Conservation (phyloP, 2,113 vertebrate genomes). For the Zosterops japonicus region DNA sequence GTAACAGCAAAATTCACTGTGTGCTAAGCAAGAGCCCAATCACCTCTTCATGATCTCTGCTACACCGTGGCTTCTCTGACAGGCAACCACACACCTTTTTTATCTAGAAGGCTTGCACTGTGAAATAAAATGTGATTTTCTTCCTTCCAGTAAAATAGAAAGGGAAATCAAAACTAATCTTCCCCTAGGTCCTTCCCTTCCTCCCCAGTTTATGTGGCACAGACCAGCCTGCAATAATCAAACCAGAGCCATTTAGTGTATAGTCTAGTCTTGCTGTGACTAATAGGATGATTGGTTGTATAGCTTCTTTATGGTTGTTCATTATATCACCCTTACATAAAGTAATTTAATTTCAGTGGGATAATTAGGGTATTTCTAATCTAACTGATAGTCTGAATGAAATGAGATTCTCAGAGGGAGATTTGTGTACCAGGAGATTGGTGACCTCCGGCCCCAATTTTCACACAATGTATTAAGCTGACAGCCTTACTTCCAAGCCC, state of each 20-base stretch:
- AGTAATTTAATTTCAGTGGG: slow-evolving; percentile 86
- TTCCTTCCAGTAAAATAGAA: slow-evolving; percentile 1
- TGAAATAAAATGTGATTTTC: not conserved
- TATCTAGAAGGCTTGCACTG: not conserved
- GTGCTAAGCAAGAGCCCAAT: not conserved
- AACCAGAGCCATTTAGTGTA: slow-evolving; percentile 77
- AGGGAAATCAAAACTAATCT: slow-evolving; percentile 3
- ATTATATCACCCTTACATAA: slow-evolving; percentile 85
- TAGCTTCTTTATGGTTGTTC: slow-evolving; percentile 82
- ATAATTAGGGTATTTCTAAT: slow-evolving; percentile 88
- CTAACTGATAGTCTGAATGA: slow-evolving; percentile 88
- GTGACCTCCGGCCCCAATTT: slow-evolving; percentile 82
- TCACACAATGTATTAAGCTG: slow-evolving; percentile 79
- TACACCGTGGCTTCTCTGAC: not conserved
- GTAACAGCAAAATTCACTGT: not conserved
- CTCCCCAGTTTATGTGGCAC: slow-evolving; percentile 44
- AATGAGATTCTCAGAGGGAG: slow-evolving; percentile 83
- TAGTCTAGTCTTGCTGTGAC: slow-evolving; percentile 80
- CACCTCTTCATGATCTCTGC: not conserved
- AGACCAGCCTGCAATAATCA: slow-evolving; percentile 67
- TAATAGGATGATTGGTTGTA: slow-evolving; percentile 86
- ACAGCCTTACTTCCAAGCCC: slow-evolving; percentile 70
- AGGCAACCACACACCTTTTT: not conserved
- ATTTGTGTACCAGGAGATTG: slow-evolving; percentile 79
- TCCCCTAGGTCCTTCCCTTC: not conserved